These are phyloP conservation scores for Drosophila bunnanda DNA, from an alignment of 2,888 invertebrate species.

Conservation along the genomic window DNA sequence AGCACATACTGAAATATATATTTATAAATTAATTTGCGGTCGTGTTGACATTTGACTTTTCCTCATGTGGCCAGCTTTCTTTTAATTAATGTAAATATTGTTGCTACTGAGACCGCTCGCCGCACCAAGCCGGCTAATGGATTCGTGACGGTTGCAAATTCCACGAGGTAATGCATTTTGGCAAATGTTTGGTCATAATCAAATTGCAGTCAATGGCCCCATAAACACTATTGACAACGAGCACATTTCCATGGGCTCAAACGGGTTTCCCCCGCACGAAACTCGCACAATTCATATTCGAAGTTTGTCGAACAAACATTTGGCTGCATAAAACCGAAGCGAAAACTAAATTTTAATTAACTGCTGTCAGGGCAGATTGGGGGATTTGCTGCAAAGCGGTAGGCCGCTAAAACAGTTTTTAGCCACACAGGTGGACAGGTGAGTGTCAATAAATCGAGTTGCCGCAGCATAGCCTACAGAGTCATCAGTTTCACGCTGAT, in stretches of 20 bases:
- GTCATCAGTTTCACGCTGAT: conserved; percentile 19
- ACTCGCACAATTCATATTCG: conserved; percentile 19
- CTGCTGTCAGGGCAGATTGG: conserved; percentile 45
- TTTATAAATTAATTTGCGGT: conserved; percentile 68
- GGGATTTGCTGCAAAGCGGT: conserved; percentile 13
- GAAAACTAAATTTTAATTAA: conserved; percentile 77
- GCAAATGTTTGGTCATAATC: conserved; percentile 65
- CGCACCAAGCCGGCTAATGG: conserved; percentile 23
- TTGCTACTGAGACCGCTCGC: conserved; percentile 19
- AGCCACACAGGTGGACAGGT: conserved; percentile 5
- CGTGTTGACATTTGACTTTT: conserved; percentile 74
- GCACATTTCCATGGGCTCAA: conserved; percentile 6
- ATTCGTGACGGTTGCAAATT: conserved; percentile 2
- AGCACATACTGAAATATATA: conserved; percentile 40
- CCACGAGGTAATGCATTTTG: conserved; percentile 46
- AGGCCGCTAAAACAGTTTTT: conserved; percentile 51
- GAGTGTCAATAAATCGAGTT: conserved; percentile 37
- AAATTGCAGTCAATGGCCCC: conserved; percentile 63
- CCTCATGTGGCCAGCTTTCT: conserved; percentile 57
- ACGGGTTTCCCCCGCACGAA: background rate
- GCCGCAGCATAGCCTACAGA: conserved; percentile 18
- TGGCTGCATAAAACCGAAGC: conserved; percentile 48
- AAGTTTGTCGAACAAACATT: conserved; percentile 31
- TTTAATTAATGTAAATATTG: conserved; percentile 73
- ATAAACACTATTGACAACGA: conserved; percentile 56